phyloP scores from a whole-genome alignment of 2,888 invertebrate genomes.

The Caenorhabditis wallacei region DNA sequence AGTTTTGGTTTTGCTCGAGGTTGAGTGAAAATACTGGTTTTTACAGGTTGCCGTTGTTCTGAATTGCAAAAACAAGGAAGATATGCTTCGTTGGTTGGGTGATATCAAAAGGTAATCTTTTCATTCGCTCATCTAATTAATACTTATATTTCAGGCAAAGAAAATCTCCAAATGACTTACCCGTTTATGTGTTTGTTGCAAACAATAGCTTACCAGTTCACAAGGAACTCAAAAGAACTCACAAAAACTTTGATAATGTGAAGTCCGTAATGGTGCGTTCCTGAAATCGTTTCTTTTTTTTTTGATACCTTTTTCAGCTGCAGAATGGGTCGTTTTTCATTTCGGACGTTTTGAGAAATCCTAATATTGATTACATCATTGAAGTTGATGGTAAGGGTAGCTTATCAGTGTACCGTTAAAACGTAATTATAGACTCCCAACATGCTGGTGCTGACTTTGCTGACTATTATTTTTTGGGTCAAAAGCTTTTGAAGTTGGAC shows the following conservation, averaged over 20 bases:
- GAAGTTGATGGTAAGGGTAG: constrained; percentile 1
- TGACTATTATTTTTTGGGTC: constrained; percentile 20
- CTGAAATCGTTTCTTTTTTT: not conserved
- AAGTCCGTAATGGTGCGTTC: not conserved
- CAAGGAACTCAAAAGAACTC: not conserved
- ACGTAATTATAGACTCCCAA: not conserved
- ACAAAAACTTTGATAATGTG: not conserved
- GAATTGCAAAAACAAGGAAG: not conserved
- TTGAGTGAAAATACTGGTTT: not conserved
- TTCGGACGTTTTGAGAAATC: not conserved
- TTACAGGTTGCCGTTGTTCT: constrained; percentile 11
- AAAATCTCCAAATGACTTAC: not conserved
- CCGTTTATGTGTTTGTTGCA: not conserved
- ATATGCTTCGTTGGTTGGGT: not conserved
- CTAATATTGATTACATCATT: not conserved
- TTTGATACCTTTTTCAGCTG: not conserved
- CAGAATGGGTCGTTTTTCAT: not conserved
- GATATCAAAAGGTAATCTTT: constrained; percentile 1
- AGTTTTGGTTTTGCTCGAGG: not conserved
- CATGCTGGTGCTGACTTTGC: constrained; percentile 19
- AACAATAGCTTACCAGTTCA: not conserved
- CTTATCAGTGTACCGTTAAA: too few species aligned
- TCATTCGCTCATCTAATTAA: not conserved
- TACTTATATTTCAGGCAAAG: constrained; percentile 6
- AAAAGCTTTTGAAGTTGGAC: constrained; percentile 2